Conservation (phyloP, 2,113 vertebrate genomes). For the Gallinago paraguaiae region DNA sequence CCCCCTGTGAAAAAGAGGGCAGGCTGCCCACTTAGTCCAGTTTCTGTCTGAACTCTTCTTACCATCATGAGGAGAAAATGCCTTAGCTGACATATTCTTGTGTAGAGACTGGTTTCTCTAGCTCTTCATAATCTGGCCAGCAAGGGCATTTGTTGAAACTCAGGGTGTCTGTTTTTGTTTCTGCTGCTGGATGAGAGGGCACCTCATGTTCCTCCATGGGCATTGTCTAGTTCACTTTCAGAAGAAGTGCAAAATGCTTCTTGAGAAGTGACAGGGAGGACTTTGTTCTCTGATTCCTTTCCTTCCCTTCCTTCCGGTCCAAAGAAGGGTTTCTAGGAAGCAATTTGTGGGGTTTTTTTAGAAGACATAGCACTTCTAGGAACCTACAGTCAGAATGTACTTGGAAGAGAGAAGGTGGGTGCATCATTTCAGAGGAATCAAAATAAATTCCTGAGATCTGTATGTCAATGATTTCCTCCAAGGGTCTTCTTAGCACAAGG, state of each 20-base stretch:
- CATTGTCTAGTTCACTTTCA: background rate
- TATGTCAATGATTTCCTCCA: background rate
- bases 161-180: background rate
- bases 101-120: background rate
- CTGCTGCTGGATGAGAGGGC: background rate
- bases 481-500: background rate
- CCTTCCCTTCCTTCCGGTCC: background rate
- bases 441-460: background rate
- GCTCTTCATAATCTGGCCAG: background rate
- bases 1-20: background rate
- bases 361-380: background rate
- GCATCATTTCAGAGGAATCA: background rate
- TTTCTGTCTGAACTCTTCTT: background rate
- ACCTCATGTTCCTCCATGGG: rapidly evolving
- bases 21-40: background rate
- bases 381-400: background rate
- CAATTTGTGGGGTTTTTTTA: background rate
- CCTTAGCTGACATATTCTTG: background rate
- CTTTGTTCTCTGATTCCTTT: background rate
- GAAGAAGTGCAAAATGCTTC: background rate
- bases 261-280: background rate
- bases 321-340: background rate
- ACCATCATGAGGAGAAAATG: rapidly evolving
- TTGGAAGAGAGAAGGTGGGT: background rate
- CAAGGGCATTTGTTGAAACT: background rate